A percentile compares a stretch with the other conserved stretches of the same genome.
phyloP scores from a whole-genome alignment of 2,888 invertebrate genomes.

The Dysmachus trigonus region DNA sequence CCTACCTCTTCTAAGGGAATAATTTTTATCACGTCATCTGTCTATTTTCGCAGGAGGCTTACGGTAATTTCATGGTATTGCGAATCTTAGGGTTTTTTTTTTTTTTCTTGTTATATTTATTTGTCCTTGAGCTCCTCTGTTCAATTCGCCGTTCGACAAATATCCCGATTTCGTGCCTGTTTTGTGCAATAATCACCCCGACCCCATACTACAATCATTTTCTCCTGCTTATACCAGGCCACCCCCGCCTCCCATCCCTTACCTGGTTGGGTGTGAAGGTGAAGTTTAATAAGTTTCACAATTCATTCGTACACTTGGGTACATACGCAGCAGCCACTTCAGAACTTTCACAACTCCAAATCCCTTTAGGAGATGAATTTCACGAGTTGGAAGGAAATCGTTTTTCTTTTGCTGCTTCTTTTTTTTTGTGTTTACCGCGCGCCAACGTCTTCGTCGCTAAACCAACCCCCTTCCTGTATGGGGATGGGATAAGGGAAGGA shows the following conservation, averaged over 20 bases:
- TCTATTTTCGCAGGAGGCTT: slow-evolving; percentile 32
- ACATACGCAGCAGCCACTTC: slow-evolving; percentile 19
- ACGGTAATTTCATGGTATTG: slow-evolving; percentile 31
- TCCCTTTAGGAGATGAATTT: slow-evolving; percentile 10
- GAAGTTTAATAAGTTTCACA: slow-evolving; percentile 33
- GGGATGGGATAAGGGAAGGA: not conserved
- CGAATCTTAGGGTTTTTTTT: not conserved
- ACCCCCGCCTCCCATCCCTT: not conserved
- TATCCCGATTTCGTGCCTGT: slow-evolving; percentile 3
- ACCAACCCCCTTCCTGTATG: not conserved
- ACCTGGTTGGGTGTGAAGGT: not conserved
- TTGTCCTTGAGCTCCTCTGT: not conserved
- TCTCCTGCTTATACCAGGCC: not conserved
- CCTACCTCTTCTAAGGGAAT: not conserved
- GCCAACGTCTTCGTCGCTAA: not conserved
- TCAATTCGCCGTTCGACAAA: not conserved
- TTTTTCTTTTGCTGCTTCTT: not conserved
- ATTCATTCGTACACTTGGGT: slow-evolving; percentile 26
- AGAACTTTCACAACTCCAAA: slow-evolving; percentile 15
- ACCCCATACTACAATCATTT: not conserved
- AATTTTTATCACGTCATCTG: slow-evolving; percentile 27
- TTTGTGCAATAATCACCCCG: not conserved
- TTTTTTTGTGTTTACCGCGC: not conserved
- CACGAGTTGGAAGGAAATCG: slow-evolving; percentile 20
- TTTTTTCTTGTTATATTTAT: slow-evolving; percentile 28